Evolutionary conservation across 2,113 vertebrate species (phyloP), one percentile per base, ranked within the genome.

Genomic region (Morphnarchus princeps): DNA sequence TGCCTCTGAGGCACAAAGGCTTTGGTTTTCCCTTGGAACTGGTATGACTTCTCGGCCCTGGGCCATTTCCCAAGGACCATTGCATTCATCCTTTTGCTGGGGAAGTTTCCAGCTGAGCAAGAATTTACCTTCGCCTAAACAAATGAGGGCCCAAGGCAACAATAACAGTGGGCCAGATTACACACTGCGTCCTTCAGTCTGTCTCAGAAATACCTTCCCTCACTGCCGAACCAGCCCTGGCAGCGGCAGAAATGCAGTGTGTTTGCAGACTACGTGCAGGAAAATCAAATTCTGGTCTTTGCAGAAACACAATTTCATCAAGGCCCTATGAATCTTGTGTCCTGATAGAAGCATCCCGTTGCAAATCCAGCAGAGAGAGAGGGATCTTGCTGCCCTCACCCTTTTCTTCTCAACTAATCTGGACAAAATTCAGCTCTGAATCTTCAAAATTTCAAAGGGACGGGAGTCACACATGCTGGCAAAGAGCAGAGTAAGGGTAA

Each of bases 41-140:
- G 42, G 52, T 92, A 16, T 0, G 21, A 76, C 42, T 94, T 61
- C 65, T 94, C 36, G 28, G 95, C 89, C 81, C 87, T 84, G 81
- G 85, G 93, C 91, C 78, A 73, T 87, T 96, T 95, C 91, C 93
- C 87, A 95, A 85, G 94, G 87, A 82, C 61, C 47, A 6, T 0
- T 70, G 89, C 70, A 80, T 88, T 93, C 91, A 96, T 91, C 59
- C 42, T 20, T 93, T 95, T 55, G 74, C 87, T 77, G 84, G 66
- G 84, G 90, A 95, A 70, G 72, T 90, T 96, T 96, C 94, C 94
- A 95, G 47, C 94, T 89, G 90, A 93, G 85, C 89, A 91, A 88
- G 93, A 97, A 95, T 94, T 91, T 91, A 94, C 93, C 94, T 95
- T 93, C 70, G 78, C 67, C 82, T 78, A 69, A 87, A 94, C 63